Conservation (phyloP, 2,888 invertebrate genomes). For the Aphrophora alni region DNA sequence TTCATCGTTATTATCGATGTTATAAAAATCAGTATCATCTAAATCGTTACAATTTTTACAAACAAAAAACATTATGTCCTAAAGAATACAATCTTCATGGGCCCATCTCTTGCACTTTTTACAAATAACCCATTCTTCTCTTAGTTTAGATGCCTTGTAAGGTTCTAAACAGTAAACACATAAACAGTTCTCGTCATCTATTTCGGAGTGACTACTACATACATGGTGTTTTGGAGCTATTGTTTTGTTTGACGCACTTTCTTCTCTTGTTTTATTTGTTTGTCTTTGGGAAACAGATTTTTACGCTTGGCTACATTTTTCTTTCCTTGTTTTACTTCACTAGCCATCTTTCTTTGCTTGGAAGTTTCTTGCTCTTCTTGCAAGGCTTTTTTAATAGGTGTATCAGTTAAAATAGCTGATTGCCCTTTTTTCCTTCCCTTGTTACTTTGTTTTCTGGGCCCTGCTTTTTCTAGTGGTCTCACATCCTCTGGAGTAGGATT, state of each 20-base stretch:
- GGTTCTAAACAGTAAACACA: conserved; percentile 29
- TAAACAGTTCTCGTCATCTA: conserved; percentile 24
- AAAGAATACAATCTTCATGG: conserved; percentile 18
- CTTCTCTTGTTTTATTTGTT: neutral
- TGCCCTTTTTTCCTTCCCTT: conserved; percentile 26
- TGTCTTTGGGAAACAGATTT: neutral
- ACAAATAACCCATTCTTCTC: neutral
- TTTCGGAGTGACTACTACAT: neutral
- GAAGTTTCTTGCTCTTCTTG: conserved; percentile 2
- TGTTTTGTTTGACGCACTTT: neutral
- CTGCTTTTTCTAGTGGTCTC: conserved; percentile 25
- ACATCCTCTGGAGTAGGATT: conserved; percentile 24
- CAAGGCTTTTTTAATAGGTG: conserved; percentile 25
- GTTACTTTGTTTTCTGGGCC: conserved; percentile 15
- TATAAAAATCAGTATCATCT: neutral
- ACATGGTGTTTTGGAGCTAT: too few relatives aligned
- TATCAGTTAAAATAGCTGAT: conserved; percentile 29
- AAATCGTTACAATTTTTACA: neutral
- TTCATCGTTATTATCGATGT: neutral
- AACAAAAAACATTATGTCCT: conserved; percentile 9
- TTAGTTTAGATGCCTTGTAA: neutral
- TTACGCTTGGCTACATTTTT: neutral
- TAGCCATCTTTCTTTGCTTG: neutral
- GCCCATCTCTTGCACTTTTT: conserved; percentile 20
- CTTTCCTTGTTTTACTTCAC: neutral